A percentile compares a stretch with the other conserved stretches of the same genome.
Evolutionary conservation across 2,113 vertebrate species (phyloP).

Genomic region (Fregata magnificens): DNA sequence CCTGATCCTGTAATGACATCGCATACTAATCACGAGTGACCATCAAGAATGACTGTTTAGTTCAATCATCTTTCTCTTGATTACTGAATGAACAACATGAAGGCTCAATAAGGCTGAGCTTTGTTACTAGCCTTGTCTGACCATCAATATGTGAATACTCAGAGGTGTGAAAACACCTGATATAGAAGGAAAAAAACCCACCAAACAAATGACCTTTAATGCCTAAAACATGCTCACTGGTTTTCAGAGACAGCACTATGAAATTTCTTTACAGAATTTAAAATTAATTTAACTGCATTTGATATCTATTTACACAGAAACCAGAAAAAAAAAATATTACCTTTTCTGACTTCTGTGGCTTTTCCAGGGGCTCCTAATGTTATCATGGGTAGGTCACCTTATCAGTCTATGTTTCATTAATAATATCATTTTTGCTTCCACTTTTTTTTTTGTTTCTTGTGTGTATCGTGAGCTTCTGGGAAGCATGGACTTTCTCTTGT

Average conservation of each 20-base stretch:
- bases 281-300: not conserved
- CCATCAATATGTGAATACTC: not conserved
- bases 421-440: not conserved
- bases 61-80: not conserved
- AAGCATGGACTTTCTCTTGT: not conserved
- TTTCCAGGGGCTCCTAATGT: not conserved
- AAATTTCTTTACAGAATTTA: not conserved
- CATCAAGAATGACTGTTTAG: not conserved
- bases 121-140: not conserved
- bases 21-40: rapidly evolving
- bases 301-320: not conserved
- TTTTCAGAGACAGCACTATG: not conserved
- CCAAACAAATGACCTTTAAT: not conserved
- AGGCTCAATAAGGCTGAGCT: not conserved
- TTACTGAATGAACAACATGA: not conserved
- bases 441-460: not conserved
- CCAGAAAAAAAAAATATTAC: not conserved
- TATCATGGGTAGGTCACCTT: not conserved
- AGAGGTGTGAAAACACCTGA: not conserved
- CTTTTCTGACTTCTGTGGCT: not conserved
- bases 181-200: not conserved
- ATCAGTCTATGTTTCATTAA: not conserved
- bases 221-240: not conserved
- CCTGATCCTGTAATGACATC: not conserved
- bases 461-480: not conserved